phyloP scores from a whole-genome alignment of 2,113 vertebrate genomes.

The Pogona vitticeps region DNA sequence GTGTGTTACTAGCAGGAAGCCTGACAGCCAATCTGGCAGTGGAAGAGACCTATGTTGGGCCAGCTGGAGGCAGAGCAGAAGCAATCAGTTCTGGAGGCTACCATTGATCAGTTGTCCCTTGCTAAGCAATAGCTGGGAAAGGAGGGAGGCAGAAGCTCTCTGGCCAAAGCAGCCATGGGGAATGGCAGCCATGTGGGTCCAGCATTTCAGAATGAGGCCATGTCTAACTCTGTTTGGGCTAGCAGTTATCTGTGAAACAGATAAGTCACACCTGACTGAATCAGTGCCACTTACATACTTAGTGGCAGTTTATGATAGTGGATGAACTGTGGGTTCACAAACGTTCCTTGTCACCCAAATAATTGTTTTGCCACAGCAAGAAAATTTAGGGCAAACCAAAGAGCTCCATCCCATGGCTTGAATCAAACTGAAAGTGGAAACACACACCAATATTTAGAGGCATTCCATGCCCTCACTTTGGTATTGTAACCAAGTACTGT shows the following conservation, averaged over 20 bases:
- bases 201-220: neutral
- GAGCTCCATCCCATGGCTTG: too few relatives aligned
- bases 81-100: neutral
- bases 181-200: neutral
- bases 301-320: neutral
- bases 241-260: neutral
- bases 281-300: accelerated
- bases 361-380: neutral
- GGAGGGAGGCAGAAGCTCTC: neutral
- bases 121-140: too few relatives aligned
- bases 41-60: neutral
- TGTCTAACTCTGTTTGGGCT: neutral
- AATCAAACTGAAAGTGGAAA: neutral
- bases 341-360: neutral
- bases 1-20: neutral
- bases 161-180: neutral
- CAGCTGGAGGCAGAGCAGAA: too few relatives aligned
- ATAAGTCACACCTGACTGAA: neutral
- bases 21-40: neutral
- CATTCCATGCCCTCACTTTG: neutral
- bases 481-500: neutral
- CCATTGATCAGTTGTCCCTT: neutral
- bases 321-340: neutral
- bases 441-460: neutral
- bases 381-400: neutral